Evolutionary conservation across 2,797 vertebrate genomes (phyloP), one percentile per base, ranked within the genome.

Genomic region (Acanthurus tractus): DNA sequence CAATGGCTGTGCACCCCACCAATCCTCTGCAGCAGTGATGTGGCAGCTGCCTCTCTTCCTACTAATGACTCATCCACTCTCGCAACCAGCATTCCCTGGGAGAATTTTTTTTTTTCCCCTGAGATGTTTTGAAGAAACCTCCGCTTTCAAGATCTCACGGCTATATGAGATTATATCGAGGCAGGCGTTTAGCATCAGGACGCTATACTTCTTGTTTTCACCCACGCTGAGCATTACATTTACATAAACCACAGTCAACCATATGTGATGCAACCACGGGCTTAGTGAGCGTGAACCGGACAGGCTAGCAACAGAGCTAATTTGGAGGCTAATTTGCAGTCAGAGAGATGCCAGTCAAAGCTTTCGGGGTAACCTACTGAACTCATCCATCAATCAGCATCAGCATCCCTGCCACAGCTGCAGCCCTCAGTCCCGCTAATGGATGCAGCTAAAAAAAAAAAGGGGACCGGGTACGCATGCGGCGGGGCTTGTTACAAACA

Each of bases 31-130:
- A 73, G 66, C 76, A 71, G 76, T 58, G 78, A 92, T 85, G 82
- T 86, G 76, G 85, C 89, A 82, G 86, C 87, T 85, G 83, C 84
- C 66, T 76, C 77, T 87, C 67, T 80, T 72, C 55, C 70, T 45
- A n/a, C 81, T 82, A 84, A 90, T 86, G 88, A 92, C 82, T 87
- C 79, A 86, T 81, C 83, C 74, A 45, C 56, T 71, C 62, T 57
- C 52, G 54, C 63, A 38, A 80, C 74, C 77, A 44, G n/a, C 4
- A 18, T 74, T 67, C 42, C 76, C 71, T 25, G 15, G 11, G 72
- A 84, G 78, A 40, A 63, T 70, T 34, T 65, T 36, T 38, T 25
- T 29, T 29, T 38, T 25, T 29, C 5, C 56, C 40, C 52, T 1
- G 18, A 54, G 59, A 49, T 62, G 53, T 76, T 63, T 48, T 68